phyloP scores from a whole-genome alignment of 2,888 invertebrate species.

The Drosophila buzzatii region DNA sequence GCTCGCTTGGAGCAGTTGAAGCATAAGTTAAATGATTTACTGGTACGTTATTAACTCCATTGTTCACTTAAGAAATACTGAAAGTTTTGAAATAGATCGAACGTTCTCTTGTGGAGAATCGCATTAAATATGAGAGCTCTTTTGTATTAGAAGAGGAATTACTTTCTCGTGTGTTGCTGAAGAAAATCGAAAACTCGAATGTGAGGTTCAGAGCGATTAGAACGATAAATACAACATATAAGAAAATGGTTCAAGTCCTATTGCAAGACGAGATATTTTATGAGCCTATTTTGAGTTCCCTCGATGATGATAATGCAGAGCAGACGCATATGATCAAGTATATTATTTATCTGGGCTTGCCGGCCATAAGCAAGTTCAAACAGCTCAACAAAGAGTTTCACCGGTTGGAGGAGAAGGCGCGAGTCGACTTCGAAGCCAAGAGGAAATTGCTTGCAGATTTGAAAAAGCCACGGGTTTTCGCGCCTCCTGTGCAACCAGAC shows the following conservation, averaged over 20 bases:
- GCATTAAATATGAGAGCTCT: slow-evolving; percentile 79
- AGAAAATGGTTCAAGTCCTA: slow-evolving; percentile 80
- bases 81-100: slow-evolving; percentile 58
- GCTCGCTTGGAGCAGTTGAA: slow-evolving; percentile 69
- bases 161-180: slow-evolving; percentile 64
- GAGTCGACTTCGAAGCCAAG: background rate
- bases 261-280: slow-evolving; percentile 83
- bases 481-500: background rate
- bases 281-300: slow-evolving; percentile 83
- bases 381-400: slow-evolving; percentile 72
- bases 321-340: slow-evolving; percentile 82
- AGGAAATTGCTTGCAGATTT: background rate
- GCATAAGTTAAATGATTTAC: slow-evolving; percentile 64
- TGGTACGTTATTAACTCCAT: slow-evolving; percentile 54
- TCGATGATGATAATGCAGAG: slow-evolving; percentile 82
- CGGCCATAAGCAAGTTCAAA: slow-evolving; percentile 77
- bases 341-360: slow-evolving; percentile 82
- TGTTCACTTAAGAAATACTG: background rate
- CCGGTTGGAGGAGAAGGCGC: background rate
- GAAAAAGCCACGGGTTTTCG: background rate
- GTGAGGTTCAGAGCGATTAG: slow-evolving; percentile 82
- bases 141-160: slow-evolving; percentile 75
- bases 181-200: slow-evolving; percentile 82
- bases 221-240: slow-evolving; percentile 82
- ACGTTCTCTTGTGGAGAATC: slow-evolving; percentile 74